These are phyloP conservation scores for Lasiommata megera DNA, from an alignment of 2,888 invertebrate species.

Conservation along the genomic window DNA sequence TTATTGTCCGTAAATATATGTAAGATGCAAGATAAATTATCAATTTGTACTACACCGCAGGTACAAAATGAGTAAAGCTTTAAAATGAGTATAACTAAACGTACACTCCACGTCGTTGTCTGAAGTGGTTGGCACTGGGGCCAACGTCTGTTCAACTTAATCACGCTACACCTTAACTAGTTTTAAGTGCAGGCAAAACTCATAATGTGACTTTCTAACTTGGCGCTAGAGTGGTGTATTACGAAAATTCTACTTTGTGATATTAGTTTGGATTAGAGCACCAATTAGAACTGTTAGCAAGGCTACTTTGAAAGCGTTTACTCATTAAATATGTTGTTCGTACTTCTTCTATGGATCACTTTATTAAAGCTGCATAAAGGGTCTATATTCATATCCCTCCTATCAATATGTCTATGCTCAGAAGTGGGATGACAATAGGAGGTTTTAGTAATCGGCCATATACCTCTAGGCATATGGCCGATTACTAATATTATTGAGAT, in stretches of 20 bases:
- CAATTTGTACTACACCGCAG: conserved; percentile 1
- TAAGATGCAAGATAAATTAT: neutral
- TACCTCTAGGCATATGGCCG: too few species aligned
- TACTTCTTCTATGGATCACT: too few species aligned
- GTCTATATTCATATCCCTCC: too few species aligned
- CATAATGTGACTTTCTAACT: conserved; percentile 58
- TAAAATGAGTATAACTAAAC: conserved; percentile 51
- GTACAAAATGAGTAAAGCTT: conserved; percentile 42
- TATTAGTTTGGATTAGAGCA: neutral
- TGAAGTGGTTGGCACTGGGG: conserved; percentile 69
- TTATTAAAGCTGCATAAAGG: too few species aligned
- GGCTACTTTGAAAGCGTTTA: too few species aligned
- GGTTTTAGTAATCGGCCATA: too few species aligned
- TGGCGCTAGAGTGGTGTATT: conserved; percentile 42
- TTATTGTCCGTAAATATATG: neutral
- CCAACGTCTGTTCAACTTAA: conserved; percentile 65
- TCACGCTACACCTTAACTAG: conserved; percentile 66
- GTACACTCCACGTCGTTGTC: conserved; percentile 45
- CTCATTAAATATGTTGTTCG: too few species aligned
- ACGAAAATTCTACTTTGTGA: conserved; percentile 21
- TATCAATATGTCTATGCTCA: too few species aligned
- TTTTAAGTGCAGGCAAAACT: conserved; percentile 59
- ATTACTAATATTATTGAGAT: too few species aligned
- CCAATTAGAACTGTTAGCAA: neutral
- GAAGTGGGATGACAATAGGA: too few species aligned